Percentiles rank a stretch among this genome's conserved stretches.
Conservation (phyloP, 2,113 vertebrate genomes). For the Ornithorhynchus anatinus region DNA sequence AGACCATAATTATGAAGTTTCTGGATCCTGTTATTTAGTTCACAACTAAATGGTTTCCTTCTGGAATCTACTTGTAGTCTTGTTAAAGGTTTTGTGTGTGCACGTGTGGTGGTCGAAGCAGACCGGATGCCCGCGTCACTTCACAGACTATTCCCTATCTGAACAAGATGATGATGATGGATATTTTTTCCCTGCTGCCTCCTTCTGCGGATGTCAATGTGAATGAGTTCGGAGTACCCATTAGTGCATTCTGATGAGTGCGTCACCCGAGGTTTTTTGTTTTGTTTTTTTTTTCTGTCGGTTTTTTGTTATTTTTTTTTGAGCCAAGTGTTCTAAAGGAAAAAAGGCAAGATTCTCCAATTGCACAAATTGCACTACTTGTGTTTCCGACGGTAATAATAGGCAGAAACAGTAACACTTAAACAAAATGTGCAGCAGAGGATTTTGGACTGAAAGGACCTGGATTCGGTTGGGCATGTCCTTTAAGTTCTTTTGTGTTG, state of each 20-base stretch:
- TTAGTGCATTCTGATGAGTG: constrained; percentile 88
- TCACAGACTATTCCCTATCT: constrained; percentile 74
- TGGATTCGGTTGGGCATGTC: constrained; percentile 70
- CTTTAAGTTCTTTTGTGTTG: constrained; percentile 73
- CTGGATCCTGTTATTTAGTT: constrained; percentile 76
- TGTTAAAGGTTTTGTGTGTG: constrained; percentile 79
- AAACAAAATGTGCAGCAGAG: constrained; percentile 90
- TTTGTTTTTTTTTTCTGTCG: constrained; percentile 41
- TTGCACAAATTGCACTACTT: constrained; percentile 84
- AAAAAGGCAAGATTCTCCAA: constrained; percentile 83
- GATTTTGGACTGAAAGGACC: constrained; percentile 73
- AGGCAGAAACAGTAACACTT: constrained; percentile 81
- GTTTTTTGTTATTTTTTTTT: constrained; percentile 59
- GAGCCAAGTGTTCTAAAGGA: constrained; percentile 79
- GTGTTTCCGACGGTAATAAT: constrained; percentile 83
- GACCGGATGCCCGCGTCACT: constrained; percentile 77
- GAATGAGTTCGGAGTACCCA: constrained; percentile 85
- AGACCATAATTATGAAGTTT: constrained; percentile 73
- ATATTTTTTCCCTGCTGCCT: constrained; percentile 75
- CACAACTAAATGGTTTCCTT: constrained; percentile 75
- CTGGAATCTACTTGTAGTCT: constrained; percentile 72
- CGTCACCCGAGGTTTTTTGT: constrained; percentile 75
- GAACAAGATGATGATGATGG: constrained; percentile 70
- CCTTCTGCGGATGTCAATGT: constrained; percentile 77
- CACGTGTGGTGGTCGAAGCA: constrained; percentile 84